phyloP scores from a whole-genome alignment of 2,888 invertebrate genomes.

The Eudiplozoon nipponicum region DNA sequence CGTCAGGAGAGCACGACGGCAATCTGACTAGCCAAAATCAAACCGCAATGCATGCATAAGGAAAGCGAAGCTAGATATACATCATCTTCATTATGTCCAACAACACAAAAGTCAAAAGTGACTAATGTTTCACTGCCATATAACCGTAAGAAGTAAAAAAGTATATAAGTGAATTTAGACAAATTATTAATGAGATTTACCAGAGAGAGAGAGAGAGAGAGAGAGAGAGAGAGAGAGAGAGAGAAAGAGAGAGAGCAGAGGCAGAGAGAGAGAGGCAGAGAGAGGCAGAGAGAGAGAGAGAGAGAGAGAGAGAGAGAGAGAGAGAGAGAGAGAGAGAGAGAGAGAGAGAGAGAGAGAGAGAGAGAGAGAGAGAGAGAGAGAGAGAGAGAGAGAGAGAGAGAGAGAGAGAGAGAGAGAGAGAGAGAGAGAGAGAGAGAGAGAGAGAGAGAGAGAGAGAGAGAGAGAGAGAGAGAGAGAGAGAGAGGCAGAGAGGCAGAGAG shows the following conservation, averaged over 20 bases:
- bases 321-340: slow-evolving; percentile 10
- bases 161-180: neutral
- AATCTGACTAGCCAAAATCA: no score
- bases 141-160: no score
- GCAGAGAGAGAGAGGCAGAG: slow-evolving; percentile 1
- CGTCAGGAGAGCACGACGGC: no score
- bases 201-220: neutral
- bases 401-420: slow-evolving; percentile 6
- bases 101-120: no score
- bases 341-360: slow-evolving; percentile 11
- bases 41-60: no score
- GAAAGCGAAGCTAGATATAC: no score
- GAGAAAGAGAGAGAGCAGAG: neutral
- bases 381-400: slow-evolving; percentile 12
- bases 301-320: slow-evolving; percentile 1
- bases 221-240: neutral
- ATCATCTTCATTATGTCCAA: no score
- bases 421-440: neutral
- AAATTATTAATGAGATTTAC: neutral
- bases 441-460: slow-evolving; percentile 8
- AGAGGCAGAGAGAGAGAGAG: neutral
- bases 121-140: no score
- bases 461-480: slow-evolving; percentile 3
- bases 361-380: slow-evolving; percentile 10
- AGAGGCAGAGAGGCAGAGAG: neutral